phyloP scores from a whole-genome alignment of 2,888 invertebrate genomes.

The Zygogramma bicolorata region DNA sequence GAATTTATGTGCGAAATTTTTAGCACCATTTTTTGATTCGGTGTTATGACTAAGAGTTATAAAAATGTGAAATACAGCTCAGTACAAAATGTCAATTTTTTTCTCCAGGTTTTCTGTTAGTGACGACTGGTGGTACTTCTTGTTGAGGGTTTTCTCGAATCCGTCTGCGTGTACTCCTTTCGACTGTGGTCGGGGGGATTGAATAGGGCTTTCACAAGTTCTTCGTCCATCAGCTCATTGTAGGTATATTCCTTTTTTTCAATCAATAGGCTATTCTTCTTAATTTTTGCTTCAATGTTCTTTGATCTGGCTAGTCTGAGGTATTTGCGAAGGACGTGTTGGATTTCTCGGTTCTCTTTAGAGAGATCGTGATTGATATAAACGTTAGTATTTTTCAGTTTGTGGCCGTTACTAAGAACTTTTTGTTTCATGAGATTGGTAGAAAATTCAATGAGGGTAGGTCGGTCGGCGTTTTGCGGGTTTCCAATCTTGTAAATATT shows the following conservation, averaged over 20 bases:
- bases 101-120: no score
- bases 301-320: no score
- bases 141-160: no score
- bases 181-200: neutral
- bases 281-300: neutral
- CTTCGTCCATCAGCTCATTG: neutral
- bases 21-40: neutral
- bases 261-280: neutral
- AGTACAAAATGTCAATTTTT: no score
- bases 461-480: neutral
- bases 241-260: neutral
- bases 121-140: neutral
- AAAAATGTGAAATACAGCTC: neutral
- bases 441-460: neutral
- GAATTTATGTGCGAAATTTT: neutral
- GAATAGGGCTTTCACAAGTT: neutral
- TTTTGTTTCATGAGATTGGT: neutral
- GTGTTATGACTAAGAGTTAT: slow-evolving; percentile 8
- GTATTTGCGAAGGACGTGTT: neutral
- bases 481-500: neutral
- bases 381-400: neutral
- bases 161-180: no score
- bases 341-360: neutral
- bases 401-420: neutral
- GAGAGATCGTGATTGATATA: neutral